Percentiles rank a stretch among this genome's conserved stretches.
phyloP scores from a whole-genome alignment of 2,797 vertebrate genomes.

The Glossophaga mutica region DNA sequence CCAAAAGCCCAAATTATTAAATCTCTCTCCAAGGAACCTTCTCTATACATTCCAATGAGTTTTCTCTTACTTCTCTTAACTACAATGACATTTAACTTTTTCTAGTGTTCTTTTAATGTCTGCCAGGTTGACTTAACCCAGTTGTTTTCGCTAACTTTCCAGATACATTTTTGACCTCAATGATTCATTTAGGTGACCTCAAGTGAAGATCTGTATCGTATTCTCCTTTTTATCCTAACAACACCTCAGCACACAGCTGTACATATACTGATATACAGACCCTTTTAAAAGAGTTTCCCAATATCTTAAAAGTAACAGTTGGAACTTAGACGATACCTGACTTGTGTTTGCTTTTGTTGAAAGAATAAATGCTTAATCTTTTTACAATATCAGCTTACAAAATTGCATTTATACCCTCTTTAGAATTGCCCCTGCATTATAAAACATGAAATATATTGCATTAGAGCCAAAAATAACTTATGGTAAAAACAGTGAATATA shows the following conservation, averaged over 20 bases:
- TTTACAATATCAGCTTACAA: constrained; percentile 38
- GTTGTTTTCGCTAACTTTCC: constrained; percentile 30
- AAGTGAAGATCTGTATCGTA: not conserved
- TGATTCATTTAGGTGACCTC: not conserved
- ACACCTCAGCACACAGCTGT: not conserved
- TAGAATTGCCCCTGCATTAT: not conserved
- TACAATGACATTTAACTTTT: constrained; percentile 24
- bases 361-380: constrained; percentile 30
- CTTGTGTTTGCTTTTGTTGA: not conserved
- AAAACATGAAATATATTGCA: constrained; percentile 10
- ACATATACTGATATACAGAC: not conserved
- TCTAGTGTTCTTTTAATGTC: not conserved
- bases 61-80: constrained; percentile 9
- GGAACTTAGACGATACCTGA: not conserved
- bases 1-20: constrained; percentile 37
- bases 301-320: not conserved
- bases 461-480: constrained; percentile 19
- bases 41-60: not conserved
- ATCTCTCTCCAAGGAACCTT: not conserved
- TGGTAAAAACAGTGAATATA: constrained; percentile 9
- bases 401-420: not conserved
- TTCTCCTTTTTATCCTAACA: constrained; percentile 12
- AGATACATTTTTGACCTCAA: not conserved
- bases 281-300: constrained; percentile 4
- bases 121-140: not conserved